A percentile compares a stretch with the other conserved stretches of the same genome.
These are phyloP conservation scores for Rotaria sp. DNA, from an alignment of 2,888 invertebrate genomes.

Conservation along the genomic window DNA sequence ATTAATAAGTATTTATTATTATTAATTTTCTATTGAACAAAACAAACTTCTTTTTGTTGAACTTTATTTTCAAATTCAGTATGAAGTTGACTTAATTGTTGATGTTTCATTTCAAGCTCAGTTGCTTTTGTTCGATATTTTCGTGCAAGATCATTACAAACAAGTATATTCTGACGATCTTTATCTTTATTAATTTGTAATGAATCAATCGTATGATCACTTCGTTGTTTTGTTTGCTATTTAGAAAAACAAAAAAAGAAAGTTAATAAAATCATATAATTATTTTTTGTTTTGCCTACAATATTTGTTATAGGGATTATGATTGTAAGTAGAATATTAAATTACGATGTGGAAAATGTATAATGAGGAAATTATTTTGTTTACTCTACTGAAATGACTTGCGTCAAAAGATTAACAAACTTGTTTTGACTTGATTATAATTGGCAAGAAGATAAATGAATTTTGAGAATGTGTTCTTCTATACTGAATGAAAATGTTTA, in stretches of 20 bases:
- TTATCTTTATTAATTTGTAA: slow-evolving; percentile 33
- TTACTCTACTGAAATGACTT: too few relatives aligned
- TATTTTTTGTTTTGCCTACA: too few relatives aligned
- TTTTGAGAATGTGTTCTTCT: too few relatives aligned
- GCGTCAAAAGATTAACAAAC: too few relatives aligned
- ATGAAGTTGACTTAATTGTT: slow-evolving; percentile 47
- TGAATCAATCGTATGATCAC: slow-evolving; percentile 41
- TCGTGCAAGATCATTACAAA: slow-evolving; percentile 45
- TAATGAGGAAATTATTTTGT: too few relatives aligned
- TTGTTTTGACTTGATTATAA: too few relatives aligned
- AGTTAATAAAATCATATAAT: not conserved
- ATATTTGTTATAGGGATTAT: too few relatives aligned
- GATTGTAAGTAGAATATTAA: too few relatives aligned
- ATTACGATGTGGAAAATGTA: too few relatives aligned
- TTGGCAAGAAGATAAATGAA: too few relatives aligned
- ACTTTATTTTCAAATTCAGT: slow-evolving; percentile 49
- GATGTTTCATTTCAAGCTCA: slow-evolving; percentile 49
- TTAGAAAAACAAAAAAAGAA: not conserved
- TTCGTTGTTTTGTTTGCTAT: slow-evolving; percentile 43
- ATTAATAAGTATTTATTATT: too few relatives aligned
- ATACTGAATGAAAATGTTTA: too few relatives aligned
- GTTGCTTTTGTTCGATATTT: slow-evolving; percentile 48
- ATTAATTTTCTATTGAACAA: not conserved
- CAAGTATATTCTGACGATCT: slow-evolving; percentile 32
- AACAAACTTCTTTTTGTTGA: slow-evolving; percentile 48